Evolutionary conservation across 2,113 vertebrate species (phyloP).

Genomic region (Nannospalax galili): DNA sequence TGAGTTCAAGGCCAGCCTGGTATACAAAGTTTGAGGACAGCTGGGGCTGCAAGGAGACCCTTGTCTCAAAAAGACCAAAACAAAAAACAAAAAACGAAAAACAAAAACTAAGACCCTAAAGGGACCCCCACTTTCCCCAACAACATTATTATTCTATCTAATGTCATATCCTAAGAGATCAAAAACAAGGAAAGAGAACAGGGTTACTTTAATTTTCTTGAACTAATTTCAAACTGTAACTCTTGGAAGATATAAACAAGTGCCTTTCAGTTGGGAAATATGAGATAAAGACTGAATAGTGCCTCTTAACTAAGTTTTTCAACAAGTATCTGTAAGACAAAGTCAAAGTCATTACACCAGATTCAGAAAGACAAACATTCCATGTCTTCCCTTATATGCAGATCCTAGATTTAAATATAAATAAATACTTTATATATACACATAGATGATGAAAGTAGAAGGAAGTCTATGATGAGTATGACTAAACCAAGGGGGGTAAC

Average conservation of each 20-base stretch:
- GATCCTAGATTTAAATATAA: not conserved
- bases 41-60: too few relatives aligned
- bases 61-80: too few relatives aligned
- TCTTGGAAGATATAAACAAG: not conserved
- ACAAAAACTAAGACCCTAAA: not conserved
- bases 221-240: conserved; percentile 16
- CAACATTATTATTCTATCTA: not conserved
- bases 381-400: not conserved
- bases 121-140: not conserved
- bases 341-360: conserved; percentile 30
- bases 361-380: not conserved
- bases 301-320: conserved; percentile 28
- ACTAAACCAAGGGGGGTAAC: too few relatives aligned
- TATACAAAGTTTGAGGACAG: too few relatives aligned
- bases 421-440: not conserved
- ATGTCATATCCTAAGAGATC: not conserved
- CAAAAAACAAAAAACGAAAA: too few relatives aligned
- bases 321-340: not conserved
- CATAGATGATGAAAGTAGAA: not conserved
- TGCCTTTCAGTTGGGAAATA: conserved; percentile 26
- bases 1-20: too few relatives aligned
- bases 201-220: conserved; percentile 24
- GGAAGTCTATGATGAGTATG: not conserved
- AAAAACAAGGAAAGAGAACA: not conserved
- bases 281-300: not conserved